Percentiles rank a stretch among this genome's conserved stretches.
phyloP scores from a whole-genome alignment of 1,140 invertebrate genomes.

The Tetraneura akinire region DNA sequence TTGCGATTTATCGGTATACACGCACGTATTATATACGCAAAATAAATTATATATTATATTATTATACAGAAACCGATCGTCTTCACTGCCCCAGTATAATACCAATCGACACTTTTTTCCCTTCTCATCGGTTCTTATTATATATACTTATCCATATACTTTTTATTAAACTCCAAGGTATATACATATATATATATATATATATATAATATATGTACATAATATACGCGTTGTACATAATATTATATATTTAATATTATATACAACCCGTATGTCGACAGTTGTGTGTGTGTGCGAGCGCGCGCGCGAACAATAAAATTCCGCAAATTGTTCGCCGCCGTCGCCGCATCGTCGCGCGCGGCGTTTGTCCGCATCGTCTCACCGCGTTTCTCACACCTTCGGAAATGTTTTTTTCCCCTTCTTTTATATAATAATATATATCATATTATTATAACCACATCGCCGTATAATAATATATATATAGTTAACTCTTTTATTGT shows the following conservation, averaged over 20 bases:
- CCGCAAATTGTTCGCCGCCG: slow-evolving; percentile 35
- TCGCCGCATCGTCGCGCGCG: background rate
- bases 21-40: too few species aligned
- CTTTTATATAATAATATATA: background rate
- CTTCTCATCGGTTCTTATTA: too few species aligned
- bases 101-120: slow-evolving; percentile 13
- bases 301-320: slow-evolving; percentile 37
- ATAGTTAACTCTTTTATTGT: background rate
- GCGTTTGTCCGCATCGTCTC: background rate
- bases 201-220: too few species aligned
- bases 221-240: too few species aligned
- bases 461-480: too few species aligned
- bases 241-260: background rate
- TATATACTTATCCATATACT: too few species aligned
- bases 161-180: too few species aligned
- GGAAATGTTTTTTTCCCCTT: background rate
- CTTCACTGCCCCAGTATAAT: background rate
- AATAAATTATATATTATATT: too few species aligned
- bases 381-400: slow-evolving; percentile 42
- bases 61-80: background rate
- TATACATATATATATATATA: too few species aligned
- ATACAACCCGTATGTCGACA: too few species aligned
- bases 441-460: too few species aligned
- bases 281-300: too few species aligned
- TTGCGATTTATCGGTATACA: slow-evolving; percentile 48